Evolutionary conservation across 2,888 invertebrate species (phyloP), one percentile per base, ranked within the genome.

Genomic region (Scaptomyza parva): DNA sequence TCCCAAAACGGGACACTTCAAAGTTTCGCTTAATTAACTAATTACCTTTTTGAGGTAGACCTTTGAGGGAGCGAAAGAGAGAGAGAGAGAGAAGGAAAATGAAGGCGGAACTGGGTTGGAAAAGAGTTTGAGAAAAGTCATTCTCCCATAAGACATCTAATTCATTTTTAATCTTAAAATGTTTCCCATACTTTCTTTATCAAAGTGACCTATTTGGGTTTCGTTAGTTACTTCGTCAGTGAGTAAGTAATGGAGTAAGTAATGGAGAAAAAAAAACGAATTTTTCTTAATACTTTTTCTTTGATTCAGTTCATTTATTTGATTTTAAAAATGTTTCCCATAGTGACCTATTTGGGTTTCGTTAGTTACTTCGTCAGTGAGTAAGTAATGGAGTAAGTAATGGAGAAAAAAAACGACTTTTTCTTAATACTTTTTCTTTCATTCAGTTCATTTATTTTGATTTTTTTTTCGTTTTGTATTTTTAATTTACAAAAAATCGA

Each of bases 11-110:
- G 82, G 67, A 65, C 69, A 75, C 86, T 81, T 51, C 61, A 85
- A 85, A 78, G 74, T 54, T 77, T 52, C 65, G 67, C 85, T 70
- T 87, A 82, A 82, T 82, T 82, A 87, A 69, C 87, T 82, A 82
- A 82, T 87, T 85, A 71, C 71, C 43, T 35, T 35, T 53, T 33
- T 22, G 35, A 45, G 33, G 11, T 7, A 9, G 12, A 18, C 11
- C 12, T n/a, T 20, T 8, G n/a, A 2, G 14, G 8, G 3, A n/a
- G 17, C 1, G 12, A 17, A 2, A 47, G 11, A 9, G 20, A 22
- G 8, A 28, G 7, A 18, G 8, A 4, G 22, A 2, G 17, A 1
- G 28, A 33, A n/a, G 14, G 26, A 2, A 14, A 22, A 28, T 9
- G 17, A 44, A 12, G 12, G 12, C 7, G 45, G 28, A 7, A 17